phyloP scores from a whole-genome alignment of 2,113 vertebrate genomes.

The Tyrannus savana region DNA sequence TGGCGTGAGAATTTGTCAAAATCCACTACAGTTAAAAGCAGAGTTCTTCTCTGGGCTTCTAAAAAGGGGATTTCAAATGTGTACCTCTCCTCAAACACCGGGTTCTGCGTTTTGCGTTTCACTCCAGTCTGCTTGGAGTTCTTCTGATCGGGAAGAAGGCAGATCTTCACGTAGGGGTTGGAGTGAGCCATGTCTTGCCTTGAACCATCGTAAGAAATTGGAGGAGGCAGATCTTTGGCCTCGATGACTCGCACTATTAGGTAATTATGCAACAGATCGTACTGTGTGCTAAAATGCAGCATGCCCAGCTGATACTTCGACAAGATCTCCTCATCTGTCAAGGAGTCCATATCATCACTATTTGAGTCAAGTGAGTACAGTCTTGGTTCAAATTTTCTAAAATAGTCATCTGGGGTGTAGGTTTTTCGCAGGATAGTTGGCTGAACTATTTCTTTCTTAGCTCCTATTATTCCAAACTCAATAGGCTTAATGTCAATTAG shows the following conservation, averaged over 20 bases:
- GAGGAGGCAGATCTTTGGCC: slow-evolving; percentile 85
- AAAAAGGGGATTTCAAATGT: slow-evolving; percentile 90
- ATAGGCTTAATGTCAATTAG: slow-evolving; percentile 86
- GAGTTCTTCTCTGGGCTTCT: slow-evolving; percentile 89
- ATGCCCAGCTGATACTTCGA: slow-evolving; percentile 88
- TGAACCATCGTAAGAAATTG: slow-evolving; percentile 79
- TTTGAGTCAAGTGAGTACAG: slow-evolving; percentile 83
- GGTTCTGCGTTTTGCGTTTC: slow-evolving; percentile 90
- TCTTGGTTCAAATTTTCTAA: slow-evolving; percentile 84
- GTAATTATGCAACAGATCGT: slow-evolving; percentile 85
- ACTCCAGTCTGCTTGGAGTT: slow-evolving; percentile 92
- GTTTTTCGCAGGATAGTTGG: slow-evolving; percentile 81
- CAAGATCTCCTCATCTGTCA: slow-evolving; percentile 89
- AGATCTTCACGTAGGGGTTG: slow-evolving; percentile 90
- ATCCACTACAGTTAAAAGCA: slow-evolving; percentile 87
- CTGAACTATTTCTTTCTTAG: slow-evolving; percentile 87
- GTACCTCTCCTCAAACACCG: slow-evolving; percentile 90
- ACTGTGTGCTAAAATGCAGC: slow-evolving; percentile 91
- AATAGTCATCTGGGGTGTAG: slow-evolving; percentile 82
- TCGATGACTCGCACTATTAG: slow-evolving; percentile 87
- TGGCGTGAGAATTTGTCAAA: slow-evolving; percentile 93
- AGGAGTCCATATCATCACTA: slow-evolving; percentile 82
- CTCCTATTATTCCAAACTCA: slow-evolving; percentile 84
- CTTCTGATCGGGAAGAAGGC: slow-evolving; percentile 90
- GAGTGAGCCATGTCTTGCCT: slow-evolving; percentile 88